Percentiles rank a stretch among this genome's conserved stretches.
These are phyloP conservation scores for Protodeltote pygarga DNA, from an alignment of 2,888 invertebrate species.

Conservation along the genomic window DNA sequence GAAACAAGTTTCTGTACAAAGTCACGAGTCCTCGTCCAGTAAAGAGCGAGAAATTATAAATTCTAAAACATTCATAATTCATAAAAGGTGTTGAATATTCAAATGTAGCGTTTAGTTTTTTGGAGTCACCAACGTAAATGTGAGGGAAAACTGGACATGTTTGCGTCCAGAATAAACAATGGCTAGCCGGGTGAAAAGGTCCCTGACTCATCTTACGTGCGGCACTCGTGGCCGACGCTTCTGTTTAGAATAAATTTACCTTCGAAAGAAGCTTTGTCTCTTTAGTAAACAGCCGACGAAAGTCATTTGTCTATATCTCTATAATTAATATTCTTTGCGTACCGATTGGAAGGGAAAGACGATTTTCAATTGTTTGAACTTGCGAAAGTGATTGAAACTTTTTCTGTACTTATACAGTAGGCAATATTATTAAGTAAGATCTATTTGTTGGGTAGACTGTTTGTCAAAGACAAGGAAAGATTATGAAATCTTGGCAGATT, in stretches of 20 bases:
- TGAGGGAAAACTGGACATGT: conserved; percentile 72
- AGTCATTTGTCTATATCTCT: conserved; percentile 50
- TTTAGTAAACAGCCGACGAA: conserved; percentile 60
- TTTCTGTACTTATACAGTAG: no score
- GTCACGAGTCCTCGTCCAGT: conserved; percentile 40
- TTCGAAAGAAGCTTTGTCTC: conserved; percentile 63
- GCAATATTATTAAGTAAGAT: no score
- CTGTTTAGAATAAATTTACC: conserved; percentile 81
- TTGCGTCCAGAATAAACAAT: conserved; percentile 79
- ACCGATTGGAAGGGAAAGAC: conserved; percentile 8
- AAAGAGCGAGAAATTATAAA: conserved; percentile 52
- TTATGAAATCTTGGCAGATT: conserved; percentile 3
- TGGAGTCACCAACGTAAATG: conserved; percentile 62
- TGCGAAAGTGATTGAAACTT: conserved; percentile 26
- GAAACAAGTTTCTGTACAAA: conserved; percentile 55
- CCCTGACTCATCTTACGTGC: conserved; percentile 77
- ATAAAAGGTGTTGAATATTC: conserved; percentile 67
- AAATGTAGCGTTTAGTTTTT: conserved; percentile 54
- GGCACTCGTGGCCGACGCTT: conserved; percentile 63
- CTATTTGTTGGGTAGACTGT: no score
- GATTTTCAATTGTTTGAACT: conserved; percentile 7
- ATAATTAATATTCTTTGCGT: conserved; percentile 44
- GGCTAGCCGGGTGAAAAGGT: conserved; percentile 73
- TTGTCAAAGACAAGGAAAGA: no score
- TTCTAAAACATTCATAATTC: conserved; percentile 58